Conservation (phyloP, 2,888 invertebrate species). For the Anthophora plumipes region DNA sequence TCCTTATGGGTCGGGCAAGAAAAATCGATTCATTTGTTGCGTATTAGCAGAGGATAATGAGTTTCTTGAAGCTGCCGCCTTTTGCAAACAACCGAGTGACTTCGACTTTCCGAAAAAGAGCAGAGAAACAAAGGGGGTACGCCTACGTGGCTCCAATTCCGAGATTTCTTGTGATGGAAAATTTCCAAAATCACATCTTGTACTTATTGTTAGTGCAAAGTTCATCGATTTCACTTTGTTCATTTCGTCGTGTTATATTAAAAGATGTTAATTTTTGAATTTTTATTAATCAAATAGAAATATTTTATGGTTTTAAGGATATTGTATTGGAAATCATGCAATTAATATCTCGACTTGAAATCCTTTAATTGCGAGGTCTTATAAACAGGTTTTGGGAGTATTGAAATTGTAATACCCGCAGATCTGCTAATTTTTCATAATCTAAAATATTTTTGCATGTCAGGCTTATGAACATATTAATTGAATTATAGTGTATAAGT, state of each 20-base stretch:
- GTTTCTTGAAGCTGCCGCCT: conserved; percentile 73
- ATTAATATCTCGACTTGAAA: too few species aligned
- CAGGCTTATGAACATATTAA: background rate
- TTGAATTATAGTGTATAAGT: too few species aligned
- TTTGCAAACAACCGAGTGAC: conserved; percentile 62
- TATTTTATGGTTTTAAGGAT: too few species aligned
- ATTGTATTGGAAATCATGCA: too few species aligned
- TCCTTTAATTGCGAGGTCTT: background rate
- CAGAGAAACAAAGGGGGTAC: conserved; percentile 66
- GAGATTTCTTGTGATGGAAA: background rate
- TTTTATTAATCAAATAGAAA: background rate
- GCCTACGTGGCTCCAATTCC: conserved; percentile 50
- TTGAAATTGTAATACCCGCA: background rate
- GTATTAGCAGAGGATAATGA: conserved; percentile 81
- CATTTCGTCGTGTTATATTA: background rate
- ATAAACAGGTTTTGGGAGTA: background rate
- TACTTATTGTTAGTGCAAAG: conserved; percentile 1
- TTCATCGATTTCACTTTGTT: conserved; percentile 35
- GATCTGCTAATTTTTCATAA: too few species aligned
- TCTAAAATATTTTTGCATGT: too few species aligned
- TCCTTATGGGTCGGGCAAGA: conserved; percentile 41
- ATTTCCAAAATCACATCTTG: conserved; percentile 55
- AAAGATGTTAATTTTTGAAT: background rate
- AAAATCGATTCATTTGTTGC: conserved; percentile 76
- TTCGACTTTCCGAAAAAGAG: conserved; percentile 63